phyloP scores from a whole-genome alignment of 2,888 invertebrate genomes.

The Nysson spinosus region DNA sequence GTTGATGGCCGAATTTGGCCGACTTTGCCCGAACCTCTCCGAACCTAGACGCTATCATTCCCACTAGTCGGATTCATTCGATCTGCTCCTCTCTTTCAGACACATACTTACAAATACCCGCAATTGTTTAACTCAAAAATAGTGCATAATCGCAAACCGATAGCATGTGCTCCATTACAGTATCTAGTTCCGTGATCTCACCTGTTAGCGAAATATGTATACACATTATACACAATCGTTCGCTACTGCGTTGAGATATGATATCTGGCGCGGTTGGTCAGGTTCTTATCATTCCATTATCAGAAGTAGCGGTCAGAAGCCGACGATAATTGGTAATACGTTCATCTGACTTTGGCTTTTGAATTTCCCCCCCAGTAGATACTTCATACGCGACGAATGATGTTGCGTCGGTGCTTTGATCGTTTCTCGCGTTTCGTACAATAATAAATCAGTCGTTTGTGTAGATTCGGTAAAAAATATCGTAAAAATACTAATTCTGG shows the following conservation, averaged over 20 bases:
- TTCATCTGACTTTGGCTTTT: conserved; percentile 7
- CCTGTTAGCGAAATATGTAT: not conserved
- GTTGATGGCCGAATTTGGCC: too few species aligned
- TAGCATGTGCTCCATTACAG: not conserved
- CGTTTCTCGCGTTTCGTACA: not conserved
- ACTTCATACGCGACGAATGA: conserved; percentile 5
- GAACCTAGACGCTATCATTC: too few species aligned
- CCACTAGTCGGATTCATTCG: too few species aligned
- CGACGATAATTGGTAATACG: conserved; percentile 33
- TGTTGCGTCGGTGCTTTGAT: not conserved
- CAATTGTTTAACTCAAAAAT: too few species aligned
- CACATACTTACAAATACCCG: too few species aligned
- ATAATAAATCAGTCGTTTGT: conserved; percentile 4
- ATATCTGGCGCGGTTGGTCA: conserved; percentile 26
- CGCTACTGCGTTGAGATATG: conserved; percentile 27
- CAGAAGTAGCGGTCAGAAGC: conserved; percentile 11
- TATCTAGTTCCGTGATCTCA: not conserved
- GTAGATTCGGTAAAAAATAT: too few species aligned
- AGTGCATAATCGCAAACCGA: too few species aligned
- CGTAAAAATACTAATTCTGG: too few species aligned
- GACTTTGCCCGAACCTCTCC: too few species aligned
- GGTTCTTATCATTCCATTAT: conserved; percentile 34
- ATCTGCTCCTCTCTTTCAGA: too few species aligned
- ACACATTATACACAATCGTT: not conserved
- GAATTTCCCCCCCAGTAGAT: conserved; percentile 23